Percentiles rank a stretch among this genome's conserved stretches.
Evolutionary conservation across 2,888 invertebrate species (phyloP).

Genomic region (Conomelus anceps): DNA sequence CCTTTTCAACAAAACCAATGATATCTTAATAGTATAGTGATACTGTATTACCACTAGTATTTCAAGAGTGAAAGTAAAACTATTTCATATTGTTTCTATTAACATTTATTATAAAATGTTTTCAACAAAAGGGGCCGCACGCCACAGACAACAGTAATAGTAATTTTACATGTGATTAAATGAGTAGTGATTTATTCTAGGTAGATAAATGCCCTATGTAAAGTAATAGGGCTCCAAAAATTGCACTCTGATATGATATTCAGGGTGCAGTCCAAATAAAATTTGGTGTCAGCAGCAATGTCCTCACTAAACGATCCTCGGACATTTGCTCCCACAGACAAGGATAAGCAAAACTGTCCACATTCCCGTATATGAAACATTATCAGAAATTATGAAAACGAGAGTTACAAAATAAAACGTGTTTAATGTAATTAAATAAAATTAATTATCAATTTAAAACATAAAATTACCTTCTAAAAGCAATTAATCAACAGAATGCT

Average conservation of each 20-base stretch:
- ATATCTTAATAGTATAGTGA: too few species aligned
- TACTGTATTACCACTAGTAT: too few species aligned
- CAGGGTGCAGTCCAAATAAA: constrained; percentile 51
- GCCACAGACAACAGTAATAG: neutral
- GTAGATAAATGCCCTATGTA: constrained; percentile 38
- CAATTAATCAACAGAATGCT: neutral
- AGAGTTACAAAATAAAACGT: neutral
- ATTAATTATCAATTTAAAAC: neutral
- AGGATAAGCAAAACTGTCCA: constrained; percentile 7
- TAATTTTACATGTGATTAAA: neutral
- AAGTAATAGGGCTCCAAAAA: constrained; percentile 76
- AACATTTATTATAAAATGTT: too few species aligned
- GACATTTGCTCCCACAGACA: constrained; percentile 77
- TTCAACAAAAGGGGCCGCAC: too few species aligned
- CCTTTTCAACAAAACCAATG: too few species aligned
- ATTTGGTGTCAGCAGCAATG: constrained; percentile 73
- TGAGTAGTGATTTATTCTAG: neutral
- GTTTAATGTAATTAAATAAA: neutral
- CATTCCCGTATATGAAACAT: neutral
- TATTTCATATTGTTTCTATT: too few species aligned
- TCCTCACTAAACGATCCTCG: constrained; percentile 80
- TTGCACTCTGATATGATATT: constrained; percentile 55
- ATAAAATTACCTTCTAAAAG: neutral
- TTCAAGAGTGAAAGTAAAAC: too few species aligned
- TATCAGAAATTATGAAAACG: neutral